Evolutionary conservation across 2,113 vertebrate species (phyloP).

Genomic region (Aegithalos caudatus): DNA sequence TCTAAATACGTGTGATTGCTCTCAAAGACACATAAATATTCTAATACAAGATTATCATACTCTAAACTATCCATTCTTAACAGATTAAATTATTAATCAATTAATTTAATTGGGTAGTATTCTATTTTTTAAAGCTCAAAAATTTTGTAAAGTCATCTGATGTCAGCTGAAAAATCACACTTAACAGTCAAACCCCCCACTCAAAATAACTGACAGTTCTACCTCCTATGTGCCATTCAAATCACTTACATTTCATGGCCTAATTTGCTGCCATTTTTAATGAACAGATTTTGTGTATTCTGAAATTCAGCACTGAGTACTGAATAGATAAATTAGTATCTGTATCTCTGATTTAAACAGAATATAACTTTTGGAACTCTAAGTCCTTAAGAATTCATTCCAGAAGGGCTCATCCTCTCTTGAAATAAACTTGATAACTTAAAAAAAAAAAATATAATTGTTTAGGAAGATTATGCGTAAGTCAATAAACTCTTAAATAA

Average conservation of each 20-base stretch:
- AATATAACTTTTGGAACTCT: not conserved
- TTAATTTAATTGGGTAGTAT: not conserved
- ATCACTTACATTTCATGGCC: not conserved
- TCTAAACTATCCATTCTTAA: not conserved
- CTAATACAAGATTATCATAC: not conserved
- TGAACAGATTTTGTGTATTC: not conserved
- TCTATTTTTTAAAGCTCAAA: not conserved
- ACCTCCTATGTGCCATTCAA: not conserved
- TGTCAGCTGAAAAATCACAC: not conserved
- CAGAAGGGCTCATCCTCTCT: not conserved
- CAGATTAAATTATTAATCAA: not conserved
- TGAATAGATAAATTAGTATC: not conserved
- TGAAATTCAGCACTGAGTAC: not conserved
- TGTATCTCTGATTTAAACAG: not conserved
- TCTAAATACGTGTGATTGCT: not conserved
- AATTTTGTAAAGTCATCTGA: not conserved
- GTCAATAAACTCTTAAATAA: not conserved
- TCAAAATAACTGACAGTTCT: not conserved
- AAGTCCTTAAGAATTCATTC: not conserved
- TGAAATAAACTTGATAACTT: not conserved
- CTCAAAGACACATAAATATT: not conserved
- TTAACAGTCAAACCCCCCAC: rapidly evolving
- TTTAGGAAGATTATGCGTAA: not conserved
- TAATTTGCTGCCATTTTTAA: not conserved
- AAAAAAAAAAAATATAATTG: not conserved